A percentile compares a stretch with the other conserved stretches of the same genome.
These are phyloP conservation scores for Rhabdomys pumilio DNA, from an alignment of 2,797 vertebrate genomes.

Conservation along the genomic window DNA sequence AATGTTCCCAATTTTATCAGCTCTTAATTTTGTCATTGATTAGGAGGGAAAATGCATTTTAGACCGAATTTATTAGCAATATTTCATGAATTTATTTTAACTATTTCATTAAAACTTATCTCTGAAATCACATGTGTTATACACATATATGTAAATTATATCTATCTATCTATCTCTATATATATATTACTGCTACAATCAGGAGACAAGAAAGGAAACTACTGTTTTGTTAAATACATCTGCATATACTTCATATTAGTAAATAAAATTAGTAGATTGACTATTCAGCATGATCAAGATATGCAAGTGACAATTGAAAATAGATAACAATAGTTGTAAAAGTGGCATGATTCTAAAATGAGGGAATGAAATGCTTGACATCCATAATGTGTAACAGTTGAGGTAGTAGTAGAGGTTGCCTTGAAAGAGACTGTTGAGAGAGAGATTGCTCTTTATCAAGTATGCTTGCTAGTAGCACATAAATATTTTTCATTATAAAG, in stretches of 20 bases:
- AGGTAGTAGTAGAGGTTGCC: conserved; percentile 18
- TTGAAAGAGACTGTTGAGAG: neutral
- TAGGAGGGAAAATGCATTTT: conserved; percentile 62
- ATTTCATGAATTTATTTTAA: conserved; percentile 67
- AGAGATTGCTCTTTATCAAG: conserved; percentile 56
- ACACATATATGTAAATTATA: neutral
- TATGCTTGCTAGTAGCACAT: conserved; percentile 66
- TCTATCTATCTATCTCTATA: neutral
- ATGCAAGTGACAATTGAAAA: conserved; percentile 50
- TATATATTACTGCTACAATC: neutral
- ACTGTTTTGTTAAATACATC: neutral
- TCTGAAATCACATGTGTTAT: conserved; percentile 37
- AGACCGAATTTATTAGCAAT: conserved; percentile 68
- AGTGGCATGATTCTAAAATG: conserved; percentile 49
- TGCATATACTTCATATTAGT: conserved; percentile 55
- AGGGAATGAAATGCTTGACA: conserved; percentile 21
- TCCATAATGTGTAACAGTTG: conserved; percentile 32
- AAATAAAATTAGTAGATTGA: conserved; percentile 55
- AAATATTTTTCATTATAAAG: conserved; percentile 71
- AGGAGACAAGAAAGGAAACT: conserved; percentile 51
- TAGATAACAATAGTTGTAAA: conserved; percentile 43
- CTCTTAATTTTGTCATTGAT: conserved; percentile 61
- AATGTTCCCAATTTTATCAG: conserved; percentile 56
- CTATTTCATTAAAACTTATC: conserved; percentile 68
- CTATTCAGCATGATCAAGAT: conserved; percentile 34